Evolutionary conservation across 2,113 vertebrate species (phyloP).

Genomic region (cat (Felis catus)): DNA sequence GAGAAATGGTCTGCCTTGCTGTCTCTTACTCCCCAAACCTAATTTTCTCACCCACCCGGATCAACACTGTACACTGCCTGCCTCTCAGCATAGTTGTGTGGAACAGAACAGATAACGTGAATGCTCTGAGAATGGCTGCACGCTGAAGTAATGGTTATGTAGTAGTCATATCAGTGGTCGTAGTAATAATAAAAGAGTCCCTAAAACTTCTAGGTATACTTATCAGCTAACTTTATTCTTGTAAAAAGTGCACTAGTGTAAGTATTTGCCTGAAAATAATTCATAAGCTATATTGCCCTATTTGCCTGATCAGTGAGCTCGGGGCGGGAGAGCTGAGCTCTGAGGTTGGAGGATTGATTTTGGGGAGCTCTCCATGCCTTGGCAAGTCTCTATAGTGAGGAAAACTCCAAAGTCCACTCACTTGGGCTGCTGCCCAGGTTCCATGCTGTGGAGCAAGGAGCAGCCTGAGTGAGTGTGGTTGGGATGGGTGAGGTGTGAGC

Average conservation of each 20-base stretch:
- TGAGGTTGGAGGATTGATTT: neutral
- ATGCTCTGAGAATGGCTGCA: neutral
- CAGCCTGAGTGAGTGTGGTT: too few relatives aligned
- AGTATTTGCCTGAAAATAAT: neutral
- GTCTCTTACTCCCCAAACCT: neutral
- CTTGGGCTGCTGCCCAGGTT: neutral
- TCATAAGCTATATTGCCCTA: neutral
- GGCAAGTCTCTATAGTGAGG: neutral
- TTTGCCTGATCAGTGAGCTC: neutral
- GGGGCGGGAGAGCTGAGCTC: neutral
- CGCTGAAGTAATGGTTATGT: neutral
- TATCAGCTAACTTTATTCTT: neutral
- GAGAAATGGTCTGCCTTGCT: neutral
- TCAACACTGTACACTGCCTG: neutral
- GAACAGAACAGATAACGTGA: neutral
- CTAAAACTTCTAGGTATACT: neutral
- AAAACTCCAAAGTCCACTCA: neutral
- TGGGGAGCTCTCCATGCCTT: rapidly evolving
- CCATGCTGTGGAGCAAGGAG: neutral
- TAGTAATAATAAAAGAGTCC: neutral
- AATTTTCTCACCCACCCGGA: too few relatives aligned
- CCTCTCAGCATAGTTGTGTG: neutral
- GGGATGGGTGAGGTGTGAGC: neutral
- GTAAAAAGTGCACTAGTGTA: neutral
- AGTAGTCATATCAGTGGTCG: neutral